Conservation (phyloP, 2,113 vertebrate species). For the Cryptomyrus ogoouensis region DNA sequence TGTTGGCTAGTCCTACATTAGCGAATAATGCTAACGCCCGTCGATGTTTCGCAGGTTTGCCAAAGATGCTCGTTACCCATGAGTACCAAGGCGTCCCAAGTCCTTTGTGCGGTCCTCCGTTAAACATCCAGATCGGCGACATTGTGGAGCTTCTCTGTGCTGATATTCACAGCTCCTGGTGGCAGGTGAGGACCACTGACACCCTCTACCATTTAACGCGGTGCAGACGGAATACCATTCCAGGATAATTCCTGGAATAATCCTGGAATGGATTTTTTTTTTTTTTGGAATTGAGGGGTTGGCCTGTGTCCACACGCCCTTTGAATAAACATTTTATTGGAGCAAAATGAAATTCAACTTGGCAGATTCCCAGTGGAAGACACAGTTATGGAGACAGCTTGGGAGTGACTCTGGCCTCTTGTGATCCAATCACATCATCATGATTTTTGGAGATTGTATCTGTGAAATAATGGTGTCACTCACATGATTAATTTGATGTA, state of each 20-base stretch:
- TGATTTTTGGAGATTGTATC: not conserved
- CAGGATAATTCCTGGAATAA: not conserved
- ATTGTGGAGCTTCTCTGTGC: conserved; percentile 80
- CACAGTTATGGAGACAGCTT: not conserved
- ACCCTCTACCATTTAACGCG: not conserved
- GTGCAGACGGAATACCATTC: not conserved
- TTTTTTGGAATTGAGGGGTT: not conserved
- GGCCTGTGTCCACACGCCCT: not conserved
- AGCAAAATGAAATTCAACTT: not conserved
- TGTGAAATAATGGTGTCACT: not conserved
- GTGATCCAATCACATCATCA: not conserved
- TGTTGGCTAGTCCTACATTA: not conserved
- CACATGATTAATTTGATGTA: not conserved
- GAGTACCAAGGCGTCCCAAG: conserved; percentile 74
- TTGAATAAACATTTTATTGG: not conserved
- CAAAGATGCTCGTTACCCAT: conserved; percentile 83
- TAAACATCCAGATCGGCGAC: conserved; percentile 77
- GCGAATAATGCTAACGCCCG: not conserved
- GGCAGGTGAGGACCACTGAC: conserved; percentile 69
- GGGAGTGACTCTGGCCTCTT: not conserved
- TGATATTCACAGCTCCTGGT: conserved; percentile 83
- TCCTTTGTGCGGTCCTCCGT: conserved; percentile 66
- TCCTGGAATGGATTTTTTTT: not conserved
- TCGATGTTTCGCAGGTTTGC: conserved; percentile 63
- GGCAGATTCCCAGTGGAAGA: not conserved